Conservation (phyloP, 2,113 vertebrate species). For the Lophotis ruficrista region DNA sequence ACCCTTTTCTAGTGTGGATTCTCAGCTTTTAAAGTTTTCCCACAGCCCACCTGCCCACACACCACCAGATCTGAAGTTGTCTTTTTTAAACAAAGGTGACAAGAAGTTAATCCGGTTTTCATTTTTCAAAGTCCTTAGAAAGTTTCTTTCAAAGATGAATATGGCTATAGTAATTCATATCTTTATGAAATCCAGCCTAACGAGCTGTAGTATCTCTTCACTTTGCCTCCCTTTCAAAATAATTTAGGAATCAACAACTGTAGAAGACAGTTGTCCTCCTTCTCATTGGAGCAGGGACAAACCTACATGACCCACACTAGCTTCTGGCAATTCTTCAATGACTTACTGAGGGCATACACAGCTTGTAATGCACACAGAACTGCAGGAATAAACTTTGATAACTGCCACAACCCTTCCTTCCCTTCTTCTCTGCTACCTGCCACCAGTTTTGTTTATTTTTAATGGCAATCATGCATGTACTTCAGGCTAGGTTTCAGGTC, state of each 20-base stretch:
- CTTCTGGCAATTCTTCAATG: not conserved
- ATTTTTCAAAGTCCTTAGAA: not conserved
- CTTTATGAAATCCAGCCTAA: not conserved
- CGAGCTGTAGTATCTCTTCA: not conserved
- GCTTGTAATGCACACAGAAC: not conserved
- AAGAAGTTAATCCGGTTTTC: not conserved
- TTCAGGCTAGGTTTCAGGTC: not conserved
- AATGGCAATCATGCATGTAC: not conserved
- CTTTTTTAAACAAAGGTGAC: not conserved
- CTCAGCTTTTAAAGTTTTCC: not conserved
- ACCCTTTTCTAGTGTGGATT: not conserved
- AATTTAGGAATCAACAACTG: not conserved
- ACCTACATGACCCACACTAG: not conserved
- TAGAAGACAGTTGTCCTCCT: not conserved
- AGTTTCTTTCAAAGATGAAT: not conserved
- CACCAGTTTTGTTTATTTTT: conserved; percentile 12
- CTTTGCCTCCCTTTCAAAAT: not conserved
- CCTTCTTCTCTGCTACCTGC: not conserved
- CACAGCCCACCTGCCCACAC: not conserved
- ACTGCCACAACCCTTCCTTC: not conserved
- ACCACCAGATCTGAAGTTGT: not conserved
- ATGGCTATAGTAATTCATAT: not conserved
- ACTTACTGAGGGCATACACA: not conserved
- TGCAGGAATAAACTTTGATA: not conserved
- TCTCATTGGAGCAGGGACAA: not conserved